Evolutionary conservation across 2,113 vertebrate genomes (phyloP), one percentile per base, ranked within the genome.

Genomic region (Vombatus ursinus): DNA sequence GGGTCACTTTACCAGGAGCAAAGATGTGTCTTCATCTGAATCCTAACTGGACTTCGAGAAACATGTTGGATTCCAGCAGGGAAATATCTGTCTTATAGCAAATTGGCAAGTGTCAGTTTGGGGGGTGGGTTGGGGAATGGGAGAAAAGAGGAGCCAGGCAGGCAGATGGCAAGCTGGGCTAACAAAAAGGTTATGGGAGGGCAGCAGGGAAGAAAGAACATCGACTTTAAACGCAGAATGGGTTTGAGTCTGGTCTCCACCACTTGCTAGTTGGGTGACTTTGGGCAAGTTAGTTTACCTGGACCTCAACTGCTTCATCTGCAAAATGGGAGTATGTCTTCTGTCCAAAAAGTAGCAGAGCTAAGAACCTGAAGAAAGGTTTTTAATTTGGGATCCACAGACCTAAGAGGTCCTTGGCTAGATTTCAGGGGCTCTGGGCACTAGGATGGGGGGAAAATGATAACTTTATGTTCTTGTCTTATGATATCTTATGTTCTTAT

Each of bases 1-100:
- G 2, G 92, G 92, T 93, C 93, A 94, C 89, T 95, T 91, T 52
- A 37, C 92, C 25, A 0, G 95, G 92, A 95, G 97, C 96, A 89
- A 95, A 94, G 91, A 31, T 4, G 31, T 19, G 9, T 95, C 96
- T 92, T 54, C 54, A 10, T 92, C 92, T 90, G 24, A 12, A 90
- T 47, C 51, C 6, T 0, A 68, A 51, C 54, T 53, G 50, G 25
- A 9, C 0, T 1, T 84, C 0, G 7, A 57, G 50, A 92, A 26
- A 31, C 0, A 0, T 28, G 90, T 37, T 4, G 3, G 7, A 44
- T 19, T 51, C 54, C 26, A 52, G 91, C 0, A 3, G 25, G 26
- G 90, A 90, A 12, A 8, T 50, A 14, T 52, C 92, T 51, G 50
- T 89, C 0, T 0, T n/a, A 9, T 22, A 3, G 48, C 89, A 28